Percentiles rank a stretch among this genome's conserved stretches.
phyloP scores from a whole-genome alignment of 1,140 invertebrate species.

The Listronotus bonariensis region DNA sequence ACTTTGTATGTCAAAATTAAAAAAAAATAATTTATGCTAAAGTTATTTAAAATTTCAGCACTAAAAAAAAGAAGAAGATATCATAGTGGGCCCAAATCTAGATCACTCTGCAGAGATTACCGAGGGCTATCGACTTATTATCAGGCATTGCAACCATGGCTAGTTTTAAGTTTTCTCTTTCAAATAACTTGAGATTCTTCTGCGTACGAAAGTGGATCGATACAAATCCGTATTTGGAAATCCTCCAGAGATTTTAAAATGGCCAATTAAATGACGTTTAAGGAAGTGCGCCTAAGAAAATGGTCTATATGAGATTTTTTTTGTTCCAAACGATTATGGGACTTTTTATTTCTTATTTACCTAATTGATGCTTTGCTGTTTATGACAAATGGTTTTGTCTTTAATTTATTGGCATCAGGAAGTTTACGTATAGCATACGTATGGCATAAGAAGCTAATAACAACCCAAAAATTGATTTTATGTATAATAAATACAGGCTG shows the following conservation, averaged over 20 bases:
- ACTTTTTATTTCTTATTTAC: conserved; percentile 38
- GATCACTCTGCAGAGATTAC: conserved; percentile 29
- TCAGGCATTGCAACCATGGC: conserved; percentile 24
- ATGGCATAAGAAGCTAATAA: too few relatives aligned
- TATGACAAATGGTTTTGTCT: conserved; percentile 15
- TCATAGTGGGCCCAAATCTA: conserved; percentile 29
- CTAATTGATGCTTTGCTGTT: conserved; percentile 34
- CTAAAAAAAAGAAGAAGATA: neutral
- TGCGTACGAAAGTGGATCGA: conserved; percentile 39
- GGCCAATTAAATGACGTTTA: conserved; percentile 29
- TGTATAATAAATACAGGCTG: too few relatives aligned
- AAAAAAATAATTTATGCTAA: too few relatives aligned
- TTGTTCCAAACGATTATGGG: conserved; percentile 30
- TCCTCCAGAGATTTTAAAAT: conserved; percentile 38
- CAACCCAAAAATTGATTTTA: too few relatives aligned
- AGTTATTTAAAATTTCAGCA: too few relatives aligned
- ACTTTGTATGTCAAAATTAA: too few relatives aligned
- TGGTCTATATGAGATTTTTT: conserved; percentile 20
- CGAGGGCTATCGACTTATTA: conserved; percentile 37
- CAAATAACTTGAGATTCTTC: conserved; percentile 34
- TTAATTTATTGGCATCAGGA: neutral
- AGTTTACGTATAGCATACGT: too few relatives aligned
- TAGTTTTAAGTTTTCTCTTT: conserved; percentile 36
- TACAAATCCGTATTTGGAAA: conserved; percentile 32
- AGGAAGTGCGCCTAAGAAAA: conserved; percentile 37